Evolutionary conservation across 2,113 vertebrate genomes (phyloP).

Genomic region (Carassius auratus): DNA sequence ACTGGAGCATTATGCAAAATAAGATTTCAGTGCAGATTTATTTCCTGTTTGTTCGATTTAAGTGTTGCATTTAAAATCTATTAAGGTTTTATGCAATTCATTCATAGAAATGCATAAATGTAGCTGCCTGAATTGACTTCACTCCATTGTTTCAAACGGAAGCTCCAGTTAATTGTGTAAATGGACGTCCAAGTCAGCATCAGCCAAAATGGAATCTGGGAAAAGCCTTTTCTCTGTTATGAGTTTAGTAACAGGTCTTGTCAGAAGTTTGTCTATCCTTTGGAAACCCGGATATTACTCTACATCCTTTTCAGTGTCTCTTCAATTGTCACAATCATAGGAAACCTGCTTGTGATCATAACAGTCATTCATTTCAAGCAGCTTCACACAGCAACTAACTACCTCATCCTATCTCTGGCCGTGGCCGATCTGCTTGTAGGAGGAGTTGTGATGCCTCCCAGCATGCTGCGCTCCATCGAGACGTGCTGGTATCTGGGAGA

Average conservation of each 20-base stretch:
- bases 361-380: conserved; percentile 82
- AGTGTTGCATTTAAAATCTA: not conserved
- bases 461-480: conserved; percentile 82
- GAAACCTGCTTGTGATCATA: conserved; percentile 82
- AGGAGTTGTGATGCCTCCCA: conserved; percentile 81
- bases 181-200: conserved; percentile 39
- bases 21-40: not conserved
- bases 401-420: conserved; percentile 82
- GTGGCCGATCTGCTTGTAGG: conserved; percentile 79
- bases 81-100: not conserved
- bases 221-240: conserved; percentile 63
- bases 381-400: conserved; percentile 82
- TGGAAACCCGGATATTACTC: conserved; percentile 67
- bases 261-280: conserved; percentile 70
- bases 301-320: conserved; percentile 74
- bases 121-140: not conserved
- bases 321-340: conserved; percentile 76
- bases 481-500: conserved; percentile 83
- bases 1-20: not conserved
- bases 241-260: conserved; percentile 77
- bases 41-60: too few species aligned
- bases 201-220: not conserved
- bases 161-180: not conserved
- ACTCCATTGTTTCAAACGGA: not conserved
- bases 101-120: not conserved